These are phyloP conservation scores for Scylla paramamosain DNA, from an alignment of 1,140 invertebrate species.

Conservation along the genomic window DNA sequence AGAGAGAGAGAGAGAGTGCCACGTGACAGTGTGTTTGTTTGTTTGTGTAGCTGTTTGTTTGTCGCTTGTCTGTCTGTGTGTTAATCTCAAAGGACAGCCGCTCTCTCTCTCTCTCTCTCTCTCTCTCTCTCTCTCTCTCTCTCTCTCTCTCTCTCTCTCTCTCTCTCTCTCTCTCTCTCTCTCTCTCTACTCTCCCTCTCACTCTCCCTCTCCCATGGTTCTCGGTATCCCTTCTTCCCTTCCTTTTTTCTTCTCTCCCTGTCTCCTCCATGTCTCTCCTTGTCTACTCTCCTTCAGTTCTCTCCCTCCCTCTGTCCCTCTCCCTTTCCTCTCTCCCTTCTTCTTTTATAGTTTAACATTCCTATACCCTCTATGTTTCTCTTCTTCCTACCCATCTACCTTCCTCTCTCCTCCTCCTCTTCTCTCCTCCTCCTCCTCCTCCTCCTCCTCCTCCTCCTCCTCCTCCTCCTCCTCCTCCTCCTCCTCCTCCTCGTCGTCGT, in stretches of 20 bases:
- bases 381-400: not conserved
- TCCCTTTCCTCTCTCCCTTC: constrained; percentile 13
- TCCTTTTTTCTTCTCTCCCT: constrained; percentile 25
- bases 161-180: not conserved
- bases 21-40: not conserved
- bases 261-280: constrained; percentile 4
- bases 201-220: not conserved
- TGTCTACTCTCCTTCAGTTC: not conserved
- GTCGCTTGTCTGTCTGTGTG: not conserved
- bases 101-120: not conserved
- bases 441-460: not conserved
- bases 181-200: not conserved
- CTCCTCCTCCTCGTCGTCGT: not conserved
- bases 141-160: not conserved
- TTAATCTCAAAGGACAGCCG: not conserved
- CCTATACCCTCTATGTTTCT: not conserved
- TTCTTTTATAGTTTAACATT: not conserved
- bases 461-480: constrained; percentile 1
- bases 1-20: not conserved
- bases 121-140: not conserved
- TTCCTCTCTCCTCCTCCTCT: not conserved
- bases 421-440: not conserved
- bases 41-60: not conserved
- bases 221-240: not conserved
- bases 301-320: constrained; percentile 31